Evolutionary conservation across 2,113 vertebrate species (phyloP).

Genomic region (Brachypteracias leptosomus): DNA sequence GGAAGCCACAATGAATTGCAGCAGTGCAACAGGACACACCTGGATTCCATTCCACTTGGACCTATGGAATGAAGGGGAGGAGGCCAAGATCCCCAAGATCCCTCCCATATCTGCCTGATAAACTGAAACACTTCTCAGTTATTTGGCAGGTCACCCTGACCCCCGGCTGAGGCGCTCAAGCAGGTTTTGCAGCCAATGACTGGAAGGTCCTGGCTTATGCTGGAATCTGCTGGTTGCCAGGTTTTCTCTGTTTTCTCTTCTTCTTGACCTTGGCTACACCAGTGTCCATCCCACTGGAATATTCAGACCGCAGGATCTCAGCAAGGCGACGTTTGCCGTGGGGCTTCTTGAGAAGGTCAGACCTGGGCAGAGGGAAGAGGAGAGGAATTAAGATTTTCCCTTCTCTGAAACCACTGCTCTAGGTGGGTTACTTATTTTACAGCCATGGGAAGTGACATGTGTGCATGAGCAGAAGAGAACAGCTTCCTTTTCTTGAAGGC

Average conservation of each 20-base stretch:
- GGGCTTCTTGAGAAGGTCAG: slow-evolving; percentile 59
- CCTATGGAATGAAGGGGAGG: slow-evolving; percentile 1
- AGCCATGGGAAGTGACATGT: slow-evolving; percentile 12
- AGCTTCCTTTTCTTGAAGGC: slow-evolving; percentile 48
- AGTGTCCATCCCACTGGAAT: slow-evolving; percentile 79
- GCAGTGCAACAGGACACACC: not conserved
- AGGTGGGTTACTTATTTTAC: slow-evolving; percentile 26
- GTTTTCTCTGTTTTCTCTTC: not conserved
- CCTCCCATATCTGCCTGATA: not conserved
- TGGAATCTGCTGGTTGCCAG: slow-evolving; percentile 1
- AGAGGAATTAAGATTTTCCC: slow-evolving; percentile 26
- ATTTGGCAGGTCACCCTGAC: not conserved
- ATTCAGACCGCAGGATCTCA: slow-evolving; percentile 79
- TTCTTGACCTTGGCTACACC: slow-evolving; percentile 39
- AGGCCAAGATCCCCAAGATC: not conserved
- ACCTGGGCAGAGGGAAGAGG: slow-evolving; percentile 66
- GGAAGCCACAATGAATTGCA: not conserved
- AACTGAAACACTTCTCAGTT: not conserved
- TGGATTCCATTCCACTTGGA: not conserved
- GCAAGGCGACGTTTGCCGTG: slow-evolving; percentile 61
- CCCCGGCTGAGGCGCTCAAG: not conserved
- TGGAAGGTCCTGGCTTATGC: not conserved
- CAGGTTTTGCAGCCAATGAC: not conserved
- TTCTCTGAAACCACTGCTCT: not conserved
- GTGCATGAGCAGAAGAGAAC: slow-evolving; percentile 24